phyloP scores from a whole-genome alignment of 2,797 vertebrate species.

The Lacerta bilineata region DNA sequence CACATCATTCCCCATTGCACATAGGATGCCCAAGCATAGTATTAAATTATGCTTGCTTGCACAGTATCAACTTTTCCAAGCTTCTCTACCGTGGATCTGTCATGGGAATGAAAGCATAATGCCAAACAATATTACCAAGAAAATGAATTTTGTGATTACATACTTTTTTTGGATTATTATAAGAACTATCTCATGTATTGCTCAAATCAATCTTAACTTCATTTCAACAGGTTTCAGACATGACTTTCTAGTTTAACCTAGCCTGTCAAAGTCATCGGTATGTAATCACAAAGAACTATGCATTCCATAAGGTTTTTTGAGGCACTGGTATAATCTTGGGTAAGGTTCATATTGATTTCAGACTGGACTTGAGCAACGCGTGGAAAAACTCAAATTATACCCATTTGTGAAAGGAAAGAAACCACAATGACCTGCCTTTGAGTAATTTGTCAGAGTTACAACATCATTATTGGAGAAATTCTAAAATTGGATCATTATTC shows the following conservation, averaged over 20 bases:
- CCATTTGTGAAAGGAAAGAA: neutral
- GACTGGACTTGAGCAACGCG: neutral
- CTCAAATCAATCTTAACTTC: neutral
- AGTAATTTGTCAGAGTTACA: neutral
- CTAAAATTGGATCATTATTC: neutral
- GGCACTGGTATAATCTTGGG: neutral
- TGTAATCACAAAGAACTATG: neutral
- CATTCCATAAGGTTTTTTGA: neutral
- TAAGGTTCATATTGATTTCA: neutral
- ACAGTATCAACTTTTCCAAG: neutral
- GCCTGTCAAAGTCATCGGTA: neutral
- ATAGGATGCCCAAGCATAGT: neutral
- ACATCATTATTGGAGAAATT: conserved; percentile 1
- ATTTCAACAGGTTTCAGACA: neutral
- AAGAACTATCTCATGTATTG: neutral
- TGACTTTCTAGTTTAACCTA: neutral
- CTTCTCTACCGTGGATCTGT: neutral
- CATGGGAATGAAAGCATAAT: neutral
- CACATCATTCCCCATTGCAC: too few species aligned
- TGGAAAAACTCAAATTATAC: neutral
- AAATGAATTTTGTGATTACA: conserved; percentile 7
- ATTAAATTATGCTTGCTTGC: neutral
- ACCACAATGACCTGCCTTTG: neutral
- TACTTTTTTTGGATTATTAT: neutral
- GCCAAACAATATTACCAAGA: conserved; percentile 4